Evolutionary conservation across 2,113 vertebrate genomes (phyloP).

Genomic region (Pedetes capensis): DNA sequence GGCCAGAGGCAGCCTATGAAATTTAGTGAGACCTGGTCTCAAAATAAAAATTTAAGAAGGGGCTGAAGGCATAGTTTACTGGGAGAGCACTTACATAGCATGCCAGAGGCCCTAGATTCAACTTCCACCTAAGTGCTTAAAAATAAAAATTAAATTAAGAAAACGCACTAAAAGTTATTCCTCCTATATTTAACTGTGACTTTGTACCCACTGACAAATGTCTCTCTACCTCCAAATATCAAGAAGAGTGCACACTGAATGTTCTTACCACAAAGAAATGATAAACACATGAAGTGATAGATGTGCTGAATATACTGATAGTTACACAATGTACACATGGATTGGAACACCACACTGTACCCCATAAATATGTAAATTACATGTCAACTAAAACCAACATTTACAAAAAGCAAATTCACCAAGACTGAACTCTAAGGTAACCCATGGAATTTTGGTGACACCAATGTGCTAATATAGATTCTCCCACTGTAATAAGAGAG

Average conservation of each 20-base stretch:
- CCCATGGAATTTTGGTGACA: neutral
- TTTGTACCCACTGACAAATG: neutral
- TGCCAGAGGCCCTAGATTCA: no score
- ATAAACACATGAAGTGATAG: neutral
- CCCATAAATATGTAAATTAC: neutral
- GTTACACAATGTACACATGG: neutral
- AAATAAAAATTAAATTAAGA: no score
- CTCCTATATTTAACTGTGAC: neutral
- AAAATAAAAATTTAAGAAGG: no score
- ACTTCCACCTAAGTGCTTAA: no score
- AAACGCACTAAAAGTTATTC: neutral
- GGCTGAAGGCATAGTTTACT: no score
- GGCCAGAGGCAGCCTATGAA: no score
- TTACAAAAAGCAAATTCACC: neutral
- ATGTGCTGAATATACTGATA: neutral
- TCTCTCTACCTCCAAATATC: neutral
- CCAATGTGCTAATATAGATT: rapidly evolving
- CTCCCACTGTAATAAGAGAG: neutral
- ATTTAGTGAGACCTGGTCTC: no score
- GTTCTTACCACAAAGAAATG: neutral
- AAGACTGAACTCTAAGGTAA: neutral
- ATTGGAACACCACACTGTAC: neutral
- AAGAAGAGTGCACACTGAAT: neutral
- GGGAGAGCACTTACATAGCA: no score
- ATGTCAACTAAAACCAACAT: neutral